Evolutionary conservation across 2,888 invertebrate genomes (phyloP).

Genomic region (Mactromeris polynyma): DNA sequence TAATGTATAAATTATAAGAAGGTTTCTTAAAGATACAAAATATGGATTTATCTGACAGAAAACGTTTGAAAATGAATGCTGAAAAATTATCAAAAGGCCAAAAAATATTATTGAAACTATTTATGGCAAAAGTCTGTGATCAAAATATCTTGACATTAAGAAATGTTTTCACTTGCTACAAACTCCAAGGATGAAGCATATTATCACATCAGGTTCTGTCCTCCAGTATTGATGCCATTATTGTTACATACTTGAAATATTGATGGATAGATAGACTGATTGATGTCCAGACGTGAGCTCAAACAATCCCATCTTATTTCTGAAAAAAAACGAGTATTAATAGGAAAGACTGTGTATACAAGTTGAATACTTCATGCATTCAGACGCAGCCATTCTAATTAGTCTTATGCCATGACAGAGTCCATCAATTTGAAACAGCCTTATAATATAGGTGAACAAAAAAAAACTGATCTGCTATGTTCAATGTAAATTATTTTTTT

Average conservation of each 20-base stretch:
- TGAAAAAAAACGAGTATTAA: background rate
- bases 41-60: no score
- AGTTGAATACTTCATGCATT: background rate
- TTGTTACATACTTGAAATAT: background rate
- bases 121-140: no score
- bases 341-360: background rate
- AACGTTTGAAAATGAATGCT: no score
- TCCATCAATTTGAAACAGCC: background rate
- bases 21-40: no score
- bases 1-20: no score
- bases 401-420: background rate
- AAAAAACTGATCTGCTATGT: no score
- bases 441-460: no score
- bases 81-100: no score
- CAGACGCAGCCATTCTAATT: background rate
- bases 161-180: background rate
- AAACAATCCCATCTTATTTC: conserved; percentile 15
- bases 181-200: background rate
- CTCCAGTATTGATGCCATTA: background rate
- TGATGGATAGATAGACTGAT: background rate
- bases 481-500: no score
- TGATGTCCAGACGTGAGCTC: conserved; percentile 24
- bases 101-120: no score
- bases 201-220: background rate
- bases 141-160: background rate